Conservation (phyloP, 2,113 vertebrate genomes). For the Crypturellus undulatus region DNA sequence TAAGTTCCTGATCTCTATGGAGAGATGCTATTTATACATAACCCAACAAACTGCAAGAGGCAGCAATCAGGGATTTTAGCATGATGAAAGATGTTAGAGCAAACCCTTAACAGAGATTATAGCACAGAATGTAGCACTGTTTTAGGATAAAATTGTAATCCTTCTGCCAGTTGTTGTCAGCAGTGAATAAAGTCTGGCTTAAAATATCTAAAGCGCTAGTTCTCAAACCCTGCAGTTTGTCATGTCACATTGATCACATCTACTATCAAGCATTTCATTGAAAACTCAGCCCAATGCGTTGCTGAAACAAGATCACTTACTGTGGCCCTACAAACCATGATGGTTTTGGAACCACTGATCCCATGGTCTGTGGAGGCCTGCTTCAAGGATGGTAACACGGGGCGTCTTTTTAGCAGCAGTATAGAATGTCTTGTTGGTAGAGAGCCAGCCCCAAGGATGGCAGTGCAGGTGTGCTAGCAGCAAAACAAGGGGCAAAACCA, state of each 20-base stretch:
- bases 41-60: not conserved
- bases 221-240: not conserved
- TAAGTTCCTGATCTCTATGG: slow-evolving; percentile 25
- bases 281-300: not conserved
- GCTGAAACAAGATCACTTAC: not conserved
- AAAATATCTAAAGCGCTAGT: not conserved
- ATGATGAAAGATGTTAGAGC: not conserved
- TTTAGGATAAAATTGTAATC: slow-evolving; percentile 3
- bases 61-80: not conserved
- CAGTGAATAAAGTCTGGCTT: not conserved
- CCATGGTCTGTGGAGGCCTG: too few species aligned
- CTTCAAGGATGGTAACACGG: too few species aligned
- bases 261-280: not conserved
- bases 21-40: slow-evolving; percentile 14
- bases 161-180: slow-evolving; percentile 6
- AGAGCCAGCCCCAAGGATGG: too few species aligned
- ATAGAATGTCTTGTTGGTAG: too few species aligned
- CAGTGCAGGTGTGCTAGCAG: too few species aligned
- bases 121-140: not conserved
- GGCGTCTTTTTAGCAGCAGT: too few species aligned
- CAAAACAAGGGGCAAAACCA: too few species aligned
- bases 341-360: not conserved
- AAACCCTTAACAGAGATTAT: not conserved
- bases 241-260: not conserved
- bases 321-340: not conserved